Evolutionary conservation across 2,888 invertebrate genomes (phyloP).

Genomic region (Eristalis pertinax): DNA sequence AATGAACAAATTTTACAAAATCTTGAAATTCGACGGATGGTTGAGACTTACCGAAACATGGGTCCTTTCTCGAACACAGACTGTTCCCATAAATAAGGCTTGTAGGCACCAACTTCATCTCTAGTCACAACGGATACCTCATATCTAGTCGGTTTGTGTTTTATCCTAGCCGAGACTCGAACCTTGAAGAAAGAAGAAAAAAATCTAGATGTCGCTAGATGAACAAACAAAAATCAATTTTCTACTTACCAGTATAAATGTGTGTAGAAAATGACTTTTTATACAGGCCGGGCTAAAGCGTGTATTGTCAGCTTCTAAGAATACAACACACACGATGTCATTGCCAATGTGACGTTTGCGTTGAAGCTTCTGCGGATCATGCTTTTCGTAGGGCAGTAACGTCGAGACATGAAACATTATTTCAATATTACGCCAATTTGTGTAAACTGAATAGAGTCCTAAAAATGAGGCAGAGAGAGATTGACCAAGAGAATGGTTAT

Average conservation of each 20-base stretch:
- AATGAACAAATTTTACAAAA: background rate
- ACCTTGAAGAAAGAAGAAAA: slow-evolving; percentile 82
- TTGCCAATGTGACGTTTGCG: slow-evolving; percentile 96
- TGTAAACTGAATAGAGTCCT: slow-evolving; percentile 95
- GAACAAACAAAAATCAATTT: no score
- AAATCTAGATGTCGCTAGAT: background rate
- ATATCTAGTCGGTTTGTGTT: slow-evolving; percentile 92
- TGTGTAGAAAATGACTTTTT: slow-evolving; percentile 96
- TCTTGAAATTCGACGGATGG: no score
- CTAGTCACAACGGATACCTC: slow-evolving; percentile 96
- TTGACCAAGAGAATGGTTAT: background rate
- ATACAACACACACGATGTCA: slow-evolving; percentile 97
- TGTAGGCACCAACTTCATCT: slow-evolving; percentile 97
- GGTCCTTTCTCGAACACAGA: slow-evolving; percentile 96
- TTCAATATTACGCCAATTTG: slow-evolving; percentile 96
- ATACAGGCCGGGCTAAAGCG: slow-evolving; percentile 96
- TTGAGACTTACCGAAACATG: slow-evolving; percentile 89
- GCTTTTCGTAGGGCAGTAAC: slow-evolving; percentile 93
- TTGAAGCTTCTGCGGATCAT: slow-evolving; percentile 96
- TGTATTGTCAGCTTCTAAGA: slow-evolving; percentile 95
- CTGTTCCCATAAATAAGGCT: slow-evolving; percentile 97
- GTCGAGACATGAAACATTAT: slow-evolving; percentile 98
- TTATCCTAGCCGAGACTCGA: slow-evolving; percentile 92
- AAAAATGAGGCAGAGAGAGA: background rate
- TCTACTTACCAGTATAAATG: slow-evolving; percentile 89